Percentiles rank a stretch among this genome's conserved stretches.
phyloP scores from a whole-genome alignment of 2,113 vertebrate species.

The Arvicanthis niloticus region DNA sequence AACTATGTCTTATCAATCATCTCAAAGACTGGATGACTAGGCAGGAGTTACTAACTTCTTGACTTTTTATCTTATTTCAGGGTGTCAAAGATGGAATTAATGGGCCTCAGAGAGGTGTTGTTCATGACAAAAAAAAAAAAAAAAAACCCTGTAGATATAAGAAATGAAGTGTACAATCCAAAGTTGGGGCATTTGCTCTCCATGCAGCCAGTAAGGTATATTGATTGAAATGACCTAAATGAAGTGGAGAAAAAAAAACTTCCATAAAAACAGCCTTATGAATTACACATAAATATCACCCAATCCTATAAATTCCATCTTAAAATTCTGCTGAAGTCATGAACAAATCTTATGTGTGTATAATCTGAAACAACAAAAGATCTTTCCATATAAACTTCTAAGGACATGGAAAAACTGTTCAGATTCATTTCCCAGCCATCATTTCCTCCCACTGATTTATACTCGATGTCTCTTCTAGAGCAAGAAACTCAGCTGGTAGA shows the following conservation, averaged over 20 bases:
- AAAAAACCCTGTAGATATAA: neutral
- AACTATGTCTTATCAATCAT: slow-evolving; percentile 69
- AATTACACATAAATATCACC: neutral
- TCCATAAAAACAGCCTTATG: neutral
- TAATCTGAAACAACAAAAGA: neutral
- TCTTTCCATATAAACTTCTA: neutral
- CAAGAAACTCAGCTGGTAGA: neutral
- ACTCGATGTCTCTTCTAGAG: neutral
- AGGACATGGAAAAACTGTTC: neutral
- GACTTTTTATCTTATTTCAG: slow-evolving; percentile 69
- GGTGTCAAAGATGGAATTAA: slow-evolving; percentile 77
- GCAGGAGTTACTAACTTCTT: slow-evolving; percentile 58
- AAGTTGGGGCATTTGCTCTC: neutral
- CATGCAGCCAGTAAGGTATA: neutral
- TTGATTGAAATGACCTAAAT: neutral
- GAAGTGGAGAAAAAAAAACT: neutral
- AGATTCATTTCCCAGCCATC: neutral
- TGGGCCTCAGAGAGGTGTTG: slow-evolving; percentile 54
- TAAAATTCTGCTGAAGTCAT: neutral
- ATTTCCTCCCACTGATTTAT: neutral
- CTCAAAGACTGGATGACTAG: slow-evolving; percentile 49
- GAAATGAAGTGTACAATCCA: slow-evolving; percentile 54
- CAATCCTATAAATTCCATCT: neutral
- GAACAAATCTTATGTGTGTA: neutral
- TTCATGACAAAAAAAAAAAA: slow-evolving; percentile 32